Conservation (phyloP, 1,140 invertebrate genomes). For the Polypedilum vanderplanki region DNA sequence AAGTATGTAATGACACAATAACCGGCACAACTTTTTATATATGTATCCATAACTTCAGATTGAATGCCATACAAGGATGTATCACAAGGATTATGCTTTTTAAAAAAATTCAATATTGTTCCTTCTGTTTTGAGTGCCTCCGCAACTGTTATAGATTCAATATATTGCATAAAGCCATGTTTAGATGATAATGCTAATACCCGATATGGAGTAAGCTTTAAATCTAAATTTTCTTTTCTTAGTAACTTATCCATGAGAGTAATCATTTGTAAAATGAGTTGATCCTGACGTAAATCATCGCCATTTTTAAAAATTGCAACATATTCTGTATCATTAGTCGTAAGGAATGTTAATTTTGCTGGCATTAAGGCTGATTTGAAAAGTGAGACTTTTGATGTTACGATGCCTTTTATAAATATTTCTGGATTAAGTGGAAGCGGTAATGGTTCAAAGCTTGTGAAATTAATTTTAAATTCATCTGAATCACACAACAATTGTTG, state of each 20-base stretch:
- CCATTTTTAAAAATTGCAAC: constrained; percentile 97
- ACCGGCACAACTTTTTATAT: constrained; percentile 94
- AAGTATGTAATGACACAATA: constrained; percentile 99
- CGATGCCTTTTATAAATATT: constrained; percentile 82
- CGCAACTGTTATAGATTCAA: constrained; percentile 89
- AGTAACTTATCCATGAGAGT: constrained; percentile 96
- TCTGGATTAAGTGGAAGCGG: constrained; percentile 91
- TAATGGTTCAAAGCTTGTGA: constrained; percentile 84
- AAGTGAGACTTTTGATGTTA: constrained; percentile 80
- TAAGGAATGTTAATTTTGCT: constrained; percentile 82
- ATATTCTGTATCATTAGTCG: constrained; percentile 78
- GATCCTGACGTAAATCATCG: constrained; percentile 97
- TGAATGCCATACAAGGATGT: constrained; percentile 83
- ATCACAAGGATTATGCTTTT: constrained; percentile 82
- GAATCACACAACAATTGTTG: constrained; percentile 74
- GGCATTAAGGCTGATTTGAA: constrained; percentile 98
- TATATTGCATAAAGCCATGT: constrained; percentile 95
- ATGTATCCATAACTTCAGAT: constrained; percentile 94
- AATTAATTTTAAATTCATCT: constrained; percentile 80
- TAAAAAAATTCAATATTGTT: constrained; percentile 83
- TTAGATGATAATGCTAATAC: constrained; percentile 88
- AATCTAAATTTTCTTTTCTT: constrained; percentile 85
- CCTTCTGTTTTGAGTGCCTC: constrained; percentile 83
- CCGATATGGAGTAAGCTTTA: constrained; percentile 92
- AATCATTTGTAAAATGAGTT: constrained; percentile 95